Base-by-base conservation (phyloP, 2,113 vertebrate species). In the Hassar affinis region DNA sequence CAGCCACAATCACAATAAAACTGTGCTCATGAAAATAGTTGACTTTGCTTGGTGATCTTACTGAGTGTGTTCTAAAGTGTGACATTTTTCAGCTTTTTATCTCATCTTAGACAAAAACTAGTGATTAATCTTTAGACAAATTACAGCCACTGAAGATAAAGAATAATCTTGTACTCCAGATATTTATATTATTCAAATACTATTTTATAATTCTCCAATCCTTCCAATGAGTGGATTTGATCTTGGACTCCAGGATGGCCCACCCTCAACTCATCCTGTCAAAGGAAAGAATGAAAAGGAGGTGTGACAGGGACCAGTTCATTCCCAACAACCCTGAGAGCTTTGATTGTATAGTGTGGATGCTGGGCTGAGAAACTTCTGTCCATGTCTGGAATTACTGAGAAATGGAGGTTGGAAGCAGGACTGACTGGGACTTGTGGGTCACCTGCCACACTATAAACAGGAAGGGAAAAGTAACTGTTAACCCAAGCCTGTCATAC, bases 401-500 rank as follows among this genome's bases (percentile, higher is more conserved):
- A 93, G 93, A 95, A 92, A 93, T 94, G 78, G 90, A 93, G 8
- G 93, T 94, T 42, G 90, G 86, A 0, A 87, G 86, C 62, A 95
- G 94, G 86, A 93, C 92, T 0, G 93, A 94, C 92, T 94, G 93
- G 93, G 92, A 94, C 64, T 80, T 94, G 64, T 93, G 93, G 0
- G 91, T 95, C 35, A 91, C 91, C 78, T 88, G 64, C 54, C 79
- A 90, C 2, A 92, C 92, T 0, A 78, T 88, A 85, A 93, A 88
- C 88, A 93, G 93, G 86, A 94, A 94, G 85, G 93, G 93, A 33
- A 94, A 92, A 85, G 81, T 95, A 22, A 86, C 89, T 0, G 85
- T 94, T 6, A 93, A 83, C 3, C 94, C 94, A 0, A 86, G 85
- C 79, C 91, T 93, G 1, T 93, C 93, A 52, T 94, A 91, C 89